A percentile compares a stretch with the other conserved stretches of the same genome.
Conservation (phyloP, 2,113 vertebrate genomes). For the Psittacara wagleri region DNA sequence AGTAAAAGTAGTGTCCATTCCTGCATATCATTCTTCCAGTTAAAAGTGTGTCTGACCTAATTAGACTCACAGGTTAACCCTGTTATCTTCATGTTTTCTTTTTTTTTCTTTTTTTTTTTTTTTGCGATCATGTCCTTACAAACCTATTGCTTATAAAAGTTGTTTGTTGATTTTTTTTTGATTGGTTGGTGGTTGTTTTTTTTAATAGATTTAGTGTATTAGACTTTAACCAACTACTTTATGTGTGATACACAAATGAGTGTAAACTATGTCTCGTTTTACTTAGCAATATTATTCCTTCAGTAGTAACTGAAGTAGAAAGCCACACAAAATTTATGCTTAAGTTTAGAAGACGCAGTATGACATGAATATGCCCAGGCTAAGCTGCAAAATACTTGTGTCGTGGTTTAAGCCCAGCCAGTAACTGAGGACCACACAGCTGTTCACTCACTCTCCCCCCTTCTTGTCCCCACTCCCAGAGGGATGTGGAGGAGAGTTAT, state of each 20-base stretch:
- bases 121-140: background rate
- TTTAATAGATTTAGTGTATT: background rate
- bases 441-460: background rate
- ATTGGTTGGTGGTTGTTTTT: background rate
- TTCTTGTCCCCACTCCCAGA: background rate
- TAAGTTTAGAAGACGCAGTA: background rate
- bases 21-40: background rate
- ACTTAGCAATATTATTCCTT: background rate
- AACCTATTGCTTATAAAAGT: background rate
- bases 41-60: background rate
- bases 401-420: background rate
- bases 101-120: background rate
- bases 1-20: background rate
- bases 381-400: background rate
- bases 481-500: background rate
- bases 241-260: constrained; percentile 10
- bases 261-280: background rate
- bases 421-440: background rate
- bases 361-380: background rate
- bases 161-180: background rate
- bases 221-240: background rate
- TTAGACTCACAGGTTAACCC: background rate
- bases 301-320: background rate
- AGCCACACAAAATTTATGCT: background rate
- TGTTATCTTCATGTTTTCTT: background rate